phyloP scores from a whole-genome alignment of 1,140 invertebrate genomes.

The Geopemphigus sp. region DNA sequence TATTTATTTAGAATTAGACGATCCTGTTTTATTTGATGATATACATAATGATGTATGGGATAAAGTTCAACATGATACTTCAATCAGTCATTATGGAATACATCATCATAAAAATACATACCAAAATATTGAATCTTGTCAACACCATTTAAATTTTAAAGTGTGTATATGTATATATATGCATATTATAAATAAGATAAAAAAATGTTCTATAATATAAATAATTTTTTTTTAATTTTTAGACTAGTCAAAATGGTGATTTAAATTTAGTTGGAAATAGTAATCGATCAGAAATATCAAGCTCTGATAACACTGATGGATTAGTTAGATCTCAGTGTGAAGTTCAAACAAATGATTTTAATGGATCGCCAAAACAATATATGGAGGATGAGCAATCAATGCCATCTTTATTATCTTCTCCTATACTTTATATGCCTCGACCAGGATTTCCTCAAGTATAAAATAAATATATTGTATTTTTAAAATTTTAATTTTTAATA shows the following conservation, averaged over 20 bases:
- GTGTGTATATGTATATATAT: background rate
- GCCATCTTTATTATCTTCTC: conserved; percentile 62
- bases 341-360: conserved; percentile 29
- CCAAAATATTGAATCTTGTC: conserved; percentile 39
- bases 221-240: conserved; percentile 1
- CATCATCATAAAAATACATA: conserved; percentile 45
- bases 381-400: conserved; percentile 57
- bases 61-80: conserved; percentile 46
- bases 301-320: conserved; percentile 42
- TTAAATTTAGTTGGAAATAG: conserved; percentile 37
- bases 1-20: conserved; percentile 38
- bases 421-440: conserved; percentile 66
- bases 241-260: conserved; percentile 47
- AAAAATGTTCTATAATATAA: background rate
- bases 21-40: conserved; percentile 43
- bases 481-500: conserved; percentile 11
- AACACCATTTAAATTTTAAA: conserved; percentile 43
- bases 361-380: conserved; percentile 75
- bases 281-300: conserved; percentile 40
- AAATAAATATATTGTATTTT: background rate
- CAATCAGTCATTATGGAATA: conserved; percentile 23
- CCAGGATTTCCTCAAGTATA: conserved; percentile 68
- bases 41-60: conserved; percentile 44
- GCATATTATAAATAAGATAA: background rate
- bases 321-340: conserved; percentile 36